Conservation (phyloP, 2,888 invertebrate genomes). For the Drepana falcataria region DNA sequence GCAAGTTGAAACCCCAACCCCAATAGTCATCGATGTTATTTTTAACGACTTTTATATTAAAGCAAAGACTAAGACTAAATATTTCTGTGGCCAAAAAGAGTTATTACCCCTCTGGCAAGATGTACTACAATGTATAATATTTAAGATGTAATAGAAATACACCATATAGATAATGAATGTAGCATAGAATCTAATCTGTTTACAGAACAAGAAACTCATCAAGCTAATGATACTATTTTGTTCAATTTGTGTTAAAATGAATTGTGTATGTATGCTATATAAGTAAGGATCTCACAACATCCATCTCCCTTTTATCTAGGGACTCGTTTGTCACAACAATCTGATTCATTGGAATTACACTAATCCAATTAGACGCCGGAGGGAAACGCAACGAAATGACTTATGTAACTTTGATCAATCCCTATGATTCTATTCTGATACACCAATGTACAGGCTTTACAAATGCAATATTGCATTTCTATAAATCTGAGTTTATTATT, state of each 20-base stretch:
- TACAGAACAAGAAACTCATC: constrained; percentile 2
- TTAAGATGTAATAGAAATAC: too few species aligned
- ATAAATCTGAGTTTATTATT: neutral
- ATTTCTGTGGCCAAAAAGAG: too few species aligned
- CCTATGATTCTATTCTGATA: constrained; percentile 19
- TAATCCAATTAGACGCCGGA: constrained; percentile 40
- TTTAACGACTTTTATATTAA: too few species aligned
- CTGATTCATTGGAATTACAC: constrained; percentile 44
- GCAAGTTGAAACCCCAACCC: too few species aligned
- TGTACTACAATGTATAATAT: too few species aligned
- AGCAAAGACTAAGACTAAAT: too few species aligned
- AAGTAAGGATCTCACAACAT: constrained; percentile 1
- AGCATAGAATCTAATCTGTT: neutral
- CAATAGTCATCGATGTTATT: too few species aligned
- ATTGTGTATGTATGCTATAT: neutral
- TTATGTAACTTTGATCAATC: constrained; percentile 18
- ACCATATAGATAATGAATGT: too few species aligned
- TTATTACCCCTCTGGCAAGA: too few species aligned
- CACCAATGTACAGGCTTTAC: neutral
- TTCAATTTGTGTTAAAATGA: neutral
- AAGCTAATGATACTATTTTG: neutral
- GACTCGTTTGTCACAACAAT: constrained; percentile 39
- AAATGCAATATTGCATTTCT: neutral
- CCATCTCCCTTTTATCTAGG: constrained; percentile 25
- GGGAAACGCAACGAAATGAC: constrained; percentile 33